Evolutionary conservation across 1,140 invertebrate species (phyloP).

Genomic region (Pseudomyrmex flavicornis): DNA sequence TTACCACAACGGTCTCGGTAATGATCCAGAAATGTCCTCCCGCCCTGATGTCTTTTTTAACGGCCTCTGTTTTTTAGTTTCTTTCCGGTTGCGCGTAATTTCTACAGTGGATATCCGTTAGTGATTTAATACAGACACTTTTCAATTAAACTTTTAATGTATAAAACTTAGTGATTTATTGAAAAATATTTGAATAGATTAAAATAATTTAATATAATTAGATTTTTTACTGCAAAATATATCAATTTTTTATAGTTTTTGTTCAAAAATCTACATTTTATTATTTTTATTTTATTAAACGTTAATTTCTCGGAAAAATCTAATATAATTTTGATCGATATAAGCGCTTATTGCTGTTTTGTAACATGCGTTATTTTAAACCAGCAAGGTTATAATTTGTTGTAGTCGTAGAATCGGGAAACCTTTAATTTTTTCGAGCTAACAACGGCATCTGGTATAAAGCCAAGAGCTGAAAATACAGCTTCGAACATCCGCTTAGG

Average conservation of each 20-base stretch:
- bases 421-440: slow-evolving; percentile 28
- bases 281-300: too few species aligned
- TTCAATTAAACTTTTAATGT: neutral
- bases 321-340: slow-evolving; percentile 2
- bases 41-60: slow-evolving; percentile 41
- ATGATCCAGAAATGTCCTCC: slow-evolving; percentile 28
- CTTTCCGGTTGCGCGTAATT: neutral
- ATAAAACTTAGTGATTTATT: neutral
- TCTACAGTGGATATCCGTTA: neutral
- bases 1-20: slow-evolving; percentile 35
- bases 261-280: too few species aligned
- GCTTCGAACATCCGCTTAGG: neutral
- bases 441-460: slow-evolving; percentile 1
- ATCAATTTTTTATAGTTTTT: too few species aligned
- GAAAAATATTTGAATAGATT: neutral
- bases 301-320: neutral
- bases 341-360: neutral
- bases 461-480: neutral
- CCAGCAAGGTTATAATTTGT: neutral
- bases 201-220: too few species aligned
- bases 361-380: neutral
- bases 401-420: neutral
- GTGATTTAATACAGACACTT: neutral
- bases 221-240: too few species aligned
- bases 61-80: neutral